These are phyloP conservation scores for Steinernema scapterisci DNA, from an alignment of 2,888 invertebrate species.

Conservation along the genomic window DNA sequence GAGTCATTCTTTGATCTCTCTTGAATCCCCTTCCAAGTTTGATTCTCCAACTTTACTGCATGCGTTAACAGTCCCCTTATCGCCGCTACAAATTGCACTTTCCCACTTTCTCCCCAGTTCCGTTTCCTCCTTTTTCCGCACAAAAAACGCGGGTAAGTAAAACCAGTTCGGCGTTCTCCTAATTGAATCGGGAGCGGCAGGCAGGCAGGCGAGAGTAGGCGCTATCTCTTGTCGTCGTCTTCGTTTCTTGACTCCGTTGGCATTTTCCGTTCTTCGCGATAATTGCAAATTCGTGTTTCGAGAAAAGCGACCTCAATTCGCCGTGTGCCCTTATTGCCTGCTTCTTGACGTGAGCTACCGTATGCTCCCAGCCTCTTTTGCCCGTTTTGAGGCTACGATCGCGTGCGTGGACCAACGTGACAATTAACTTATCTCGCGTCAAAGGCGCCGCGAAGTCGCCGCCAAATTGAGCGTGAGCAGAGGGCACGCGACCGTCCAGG, in stretches of 20 bases:
- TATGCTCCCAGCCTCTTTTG: background rate
- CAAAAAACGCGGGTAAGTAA: background rate
- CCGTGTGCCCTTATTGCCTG: background rate
- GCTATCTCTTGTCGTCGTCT: too few relatives aligned
- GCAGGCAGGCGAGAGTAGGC: too few relatives aligned
- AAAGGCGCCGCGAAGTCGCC: constrained; percentile 26
- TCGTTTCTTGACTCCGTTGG: too few relatives aligned
- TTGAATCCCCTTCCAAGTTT: too few relatives aligned
- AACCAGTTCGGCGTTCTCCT: constrained; percentile 21
- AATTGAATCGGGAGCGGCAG: constrained; percentile 20
- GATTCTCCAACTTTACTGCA: background rate
- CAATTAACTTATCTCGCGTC: background rate
- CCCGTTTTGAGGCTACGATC: background rate
- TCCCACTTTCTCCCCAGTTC: background rate
- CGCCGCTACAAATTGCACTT: background rate
- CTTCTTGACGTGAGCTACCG: constrained; percentile 6
- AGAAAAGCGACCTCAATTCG: background rate
- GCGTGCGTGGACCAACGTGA: constrained; percentile 3
- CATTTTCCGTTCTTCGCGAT: constrained; percentile 2
- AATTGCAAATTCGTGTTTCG: constrained; percentile 28
- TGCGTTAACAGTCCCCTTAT: background rate
- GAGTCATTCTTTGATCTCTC: too few relatives aligned
- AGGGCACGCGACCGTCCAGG: background rate
- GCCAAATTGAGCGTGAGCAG: constrained; percentile 15
- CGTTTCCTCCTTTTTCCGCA: background rate